A percentile compares a stretch with the other conserved stretches of the same genome.
Evolutionary conservation across 2,797 vertebrate species (phyloP).

Genomic region (Heteromormyrus szaboi): DNA sequence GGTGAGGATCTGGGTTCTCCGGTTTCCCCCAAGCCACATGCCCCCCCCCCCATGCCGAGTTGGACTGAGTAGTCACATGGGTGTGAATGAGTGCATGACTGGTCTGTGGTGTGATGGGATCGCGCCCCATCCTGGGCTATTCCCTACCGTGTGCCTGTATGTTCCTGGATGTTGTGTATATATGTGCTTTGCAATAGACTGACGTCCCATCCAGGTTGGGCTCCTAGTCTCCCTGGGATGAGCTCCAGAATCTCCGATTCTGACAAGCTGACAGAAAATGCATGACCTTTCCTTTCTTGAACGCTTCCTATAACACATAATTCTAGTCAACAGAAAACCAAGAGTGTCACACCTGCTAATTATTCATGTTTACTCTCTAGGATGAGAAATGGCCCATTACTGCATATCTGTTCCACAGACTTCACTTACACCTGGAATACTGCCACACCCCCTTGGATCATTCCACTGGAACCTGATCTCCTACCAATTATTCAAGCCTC

Average conservation of each 20-base stretch:
- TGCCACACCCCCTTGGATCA: not conserved
- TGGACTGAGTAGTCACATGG: not conserved
- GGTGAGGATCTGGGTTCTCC: not conserved
- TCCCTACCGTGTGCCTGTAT: not conserved
- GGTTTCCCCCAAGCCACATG: not conserved
- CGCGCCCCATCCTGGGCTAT: not conserved
- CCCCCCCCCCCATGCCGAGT: not conserved
- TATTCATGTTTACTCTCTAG: not conserved
- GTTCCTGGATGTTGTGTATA: not conserved
- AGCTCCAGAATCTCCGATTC: not conserved
- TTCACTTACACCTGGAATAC: constrained; percentile 1
- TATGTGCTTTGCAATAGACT: not conserved
- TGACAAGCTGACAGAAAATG: not conserved
- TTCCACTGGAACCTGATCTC: not conserved
- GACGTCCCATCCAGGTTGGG: not conserved
- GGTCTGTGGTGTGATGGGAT: not conserved
- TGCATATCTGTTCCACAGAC: not conserved
- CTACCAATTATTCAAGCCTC: not conserved
- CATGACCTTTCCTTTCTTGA: not conserved
- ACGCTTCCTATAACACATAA: not conserved
- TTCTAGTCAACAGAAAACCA: not conserved
- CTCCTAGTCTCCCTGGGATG: not conserved
- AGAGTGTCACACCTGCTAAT: not conserved
- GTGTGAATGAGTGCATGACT: not conserved
- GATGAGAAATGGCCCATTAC: not conserved